A percentile compares a stretch with the other conserved stretches of the same genome.
Conservation (phyloP, 2,888 invertebrate species). For the Aphodius granarius region DNA sequence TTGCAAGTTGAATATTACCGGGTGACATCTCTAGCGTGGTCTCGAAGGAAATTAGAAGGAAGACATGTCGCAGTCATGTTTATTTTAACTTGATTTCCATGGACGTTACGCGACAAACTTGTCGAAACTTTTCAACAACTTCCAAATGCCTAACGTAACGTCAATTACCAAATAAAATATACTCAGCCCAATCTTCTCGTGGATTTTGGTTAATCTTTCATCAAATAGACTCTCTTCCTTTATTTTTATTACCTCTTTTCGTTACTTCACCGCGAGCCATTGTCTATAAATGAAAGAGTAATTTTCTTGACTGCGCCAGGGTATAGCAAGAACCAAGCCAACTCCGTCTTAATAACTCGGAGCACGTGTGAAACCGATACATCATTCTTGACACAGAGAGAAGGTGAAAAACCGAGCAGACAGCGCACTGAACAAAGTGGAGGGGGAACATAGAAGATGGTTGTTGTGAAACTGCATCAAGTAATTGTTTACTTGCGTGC, state of each 20-base stretch:
- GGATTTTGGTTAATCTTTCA: too few relatives aligned
- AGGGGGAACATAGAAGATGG: neutral
- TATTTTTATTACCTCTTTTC: neutral
- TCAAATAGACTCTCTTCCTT: neutral
- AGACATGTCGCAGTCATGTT: too few relatives aligned
- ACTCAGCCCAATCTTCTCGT: too few relatives aligned
- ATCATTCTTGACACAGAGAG: neutral
- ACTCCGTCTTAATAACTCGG: slow-evolving; percentile 8
- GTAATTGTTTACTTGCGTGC: neutral
- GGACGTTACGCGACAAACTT: too few relatives aligned
- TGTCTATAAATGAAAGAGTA: slow-evolving; percentile 14
- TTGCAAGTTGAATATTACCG: too few relatives aligned
- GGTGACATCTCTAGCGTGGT: too few relatives aligned
- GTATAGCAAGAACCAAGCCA: neutral
- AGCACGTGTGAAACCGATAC: slow-evolving; percentile 11
- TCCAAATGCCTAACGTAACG: too few relatives aligned
- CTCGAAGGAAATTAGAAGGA: too few relatives aligned
- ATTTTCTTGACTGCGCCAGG: slow-evolving; percentile 8
- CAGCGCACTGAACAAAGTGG: neutral
- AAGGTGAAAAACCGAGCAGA: neutral
- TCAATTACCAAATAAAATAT: too few relatives aligned
- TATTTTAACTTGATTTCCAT: too few relatives aligned
- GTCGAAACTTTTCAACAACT: too few relatives aligned
- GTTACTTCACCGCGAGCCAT: neutral
- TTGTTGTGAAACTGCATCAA: neutral